Evolutionary conservation across 1,140 invertebrate species (phyloP), one percentile per base, ranked within the genome.

Genomic region (Dreissena polymorpha): DNA sequence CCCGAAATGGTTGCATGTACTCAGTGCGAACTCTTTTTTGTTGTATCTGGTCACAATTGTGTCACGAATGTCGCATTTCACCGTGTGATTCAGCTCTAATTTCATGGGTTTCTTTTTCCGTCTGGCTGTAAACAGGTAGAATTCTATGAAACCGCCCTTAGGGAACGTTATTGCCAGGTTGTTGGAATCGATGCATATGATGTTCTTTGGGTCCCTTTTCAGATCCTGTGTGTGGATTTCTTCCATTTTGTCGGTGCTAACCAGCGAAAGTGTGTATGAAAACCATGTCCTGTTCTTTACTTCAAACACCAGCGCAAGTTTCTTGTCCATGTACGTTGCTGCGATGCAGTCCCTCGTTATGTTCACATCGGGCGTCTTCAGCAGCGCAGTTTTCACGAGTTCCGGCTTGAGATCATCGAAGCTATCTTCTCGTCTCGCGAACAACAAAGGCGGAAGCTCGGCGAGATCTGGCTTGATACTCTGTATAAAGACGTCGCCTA

Each of bases 1-100:
- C 39, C 68, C 79, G 39, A 82, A 82, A 55, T 74, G 68, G 60
- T 82, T 82, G 13, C 79, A 39, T 5, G 79, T 82, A n/a, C 79
- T 82, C 23, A 73, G 14, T n/a, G n/a, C 79, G 51, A 82, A 82
- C 10, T 29, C 57, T 21, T 39, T 65, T 68, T 74, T 82, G 49
- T 65, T 82, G 23, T 82, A 82, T 72, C 55, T 73, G 16, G 60
- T 25, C 5, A 82, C 29, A 8, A 73, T 63, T 29, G 71, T 23
- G 23, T 74, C 71, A 23, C 71, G 23, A 18, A 82, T 82, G 16
- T 82, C 79, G 53, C 79, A 82, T 82, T 82, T 82, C 5, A 82
- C 50, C 13, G 70, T 82, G 25, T 82, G 68, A 14, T 72, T 70
- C n/a, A 82, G 50, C n/a, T 29, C 50, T 57, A 82, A 39, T 10